Evolutionary conservation across 2,113 vertebrate genomes (phyloP).

Genomic region (Podiceps cristatus): DNA sequence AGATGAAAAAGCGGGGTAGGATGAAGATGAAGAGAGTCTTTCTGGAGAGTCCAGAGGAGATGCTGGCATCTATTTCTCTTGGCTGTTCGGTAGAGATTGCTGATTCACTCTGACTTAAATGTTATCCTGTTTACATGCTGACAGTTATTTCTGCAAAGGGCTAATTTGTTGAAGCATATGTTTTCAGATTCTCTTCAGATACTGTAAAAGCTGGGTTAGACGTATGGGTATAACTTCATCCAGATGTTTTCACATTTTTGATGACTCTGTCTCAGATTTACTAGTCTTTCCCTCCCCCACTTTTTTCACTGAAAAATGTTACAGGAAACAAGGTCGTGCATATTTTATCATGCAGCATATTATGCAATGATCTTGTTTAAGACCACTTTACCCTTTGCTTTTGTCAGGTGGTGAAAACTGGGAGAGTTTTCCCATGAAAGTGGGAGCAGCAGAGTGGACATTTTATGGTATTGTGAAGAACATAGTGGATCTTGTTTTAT

Average conservation of each 20-base stretch:
- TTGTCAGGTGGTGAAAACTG: not conserved
- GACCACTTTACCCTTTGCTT: not conserved
- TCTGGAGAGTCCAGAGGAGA: not conserved
- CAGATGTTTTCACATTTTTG: not conserved
- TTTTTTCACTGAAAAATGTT: not conserved
- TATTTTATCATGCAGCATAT: not conserved
- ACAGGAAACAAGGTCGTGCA: not conserved
- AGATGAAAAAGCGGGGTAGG: not conserved
- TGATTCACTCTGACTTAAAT: conserved; percentile 60
- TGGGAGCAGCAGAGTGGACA: not conserved
- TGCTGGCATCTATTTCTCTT: not conserved
- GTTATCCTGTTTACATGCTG: conserved; percentile 46
- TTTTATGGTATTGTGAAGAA: not conserved
- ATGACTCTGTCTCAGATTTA: not conserved
- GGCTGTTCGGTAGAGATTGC: not conserved
- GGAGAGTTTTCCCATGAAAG: not conserved
- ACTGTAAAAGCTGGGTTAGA: not conserved
- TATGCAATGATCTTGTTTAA: not conserved
- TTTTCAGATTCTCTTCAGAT: not conserved
- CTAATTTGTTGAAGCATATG: not conserved
- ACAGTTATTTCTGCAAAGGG: not conserved
- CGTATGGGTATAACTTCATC: not conserved
- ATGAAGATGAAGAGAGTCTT: not conserved
- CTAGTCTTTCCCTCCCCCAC: not conserved
- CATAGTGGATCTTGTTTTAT: not conserved